A percentile compares a stretch with the other conserved stretches of the same genome.
These are phyloP conservation scores for Chaetodon auriga DNA, from an alignment of 2,113 vertebrate species.

Conservation along the genomic window DNA sequence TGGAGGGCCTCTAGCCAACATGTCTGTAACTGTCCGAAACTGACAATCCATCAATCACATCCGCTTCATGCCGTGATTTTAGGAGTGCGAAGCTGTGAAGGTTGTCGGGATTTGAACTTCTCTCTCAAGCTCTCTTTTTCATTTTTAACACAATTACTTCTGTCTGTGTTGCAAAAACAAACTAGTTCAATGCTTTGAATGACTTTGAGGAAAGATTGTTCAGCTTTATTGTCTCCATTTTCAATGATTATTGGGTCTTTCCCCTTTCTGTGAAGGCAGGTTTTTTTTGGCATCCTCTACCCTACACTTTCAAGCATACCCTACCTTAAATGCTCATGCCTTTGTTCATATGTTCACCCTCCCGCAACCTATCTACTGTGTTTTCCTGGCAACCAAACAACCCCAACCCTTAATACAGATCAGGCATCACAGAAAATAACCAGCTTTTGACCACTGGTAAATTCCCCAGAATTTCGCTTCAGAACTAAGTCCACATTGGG, in stretches of 20 bases:
- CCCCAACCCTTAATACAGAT: constrained; percentile 28
- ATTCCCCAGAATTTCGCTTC: constrained; percentile 7
- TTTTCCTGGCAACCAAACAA: constrained; percentile 9
- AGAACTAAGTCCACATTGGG: constrained; percentile 18
- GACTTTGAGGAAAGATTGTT: neutral
- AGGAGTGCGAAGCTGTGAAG: neutral
- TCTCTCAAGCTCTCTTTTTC: neutral
- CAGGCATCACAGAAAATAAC: constrained; percentile 12
- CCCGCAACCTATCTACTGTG: neutral
- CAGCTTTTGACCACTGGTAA: constrained; percentile 18
- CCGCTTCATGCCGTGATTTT: neutral
- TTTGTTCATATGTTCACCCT: neutral
- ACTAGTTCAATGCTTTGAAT: neutral
- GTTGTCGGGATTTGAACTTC: neutral
- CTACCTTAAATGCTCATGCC: no score
- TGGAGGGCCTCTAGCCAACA: no score
- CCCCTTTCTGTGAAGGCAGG: neutral
- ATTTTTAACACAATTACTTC: neutral
- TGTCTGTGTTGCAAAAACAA: neutral
- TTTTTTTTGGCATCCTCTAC: neutral
- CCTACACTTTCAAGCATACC: neutral
- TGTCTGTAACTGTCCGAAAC: no score
- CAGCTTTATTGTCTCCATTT: neutral
- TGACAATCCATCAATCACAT: no score
- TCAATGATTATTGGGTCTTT: neutral